Base-by-base conservation (phyloP, 2,113 vertebrate species). In the Prionailurus bengalensis region DNA sequence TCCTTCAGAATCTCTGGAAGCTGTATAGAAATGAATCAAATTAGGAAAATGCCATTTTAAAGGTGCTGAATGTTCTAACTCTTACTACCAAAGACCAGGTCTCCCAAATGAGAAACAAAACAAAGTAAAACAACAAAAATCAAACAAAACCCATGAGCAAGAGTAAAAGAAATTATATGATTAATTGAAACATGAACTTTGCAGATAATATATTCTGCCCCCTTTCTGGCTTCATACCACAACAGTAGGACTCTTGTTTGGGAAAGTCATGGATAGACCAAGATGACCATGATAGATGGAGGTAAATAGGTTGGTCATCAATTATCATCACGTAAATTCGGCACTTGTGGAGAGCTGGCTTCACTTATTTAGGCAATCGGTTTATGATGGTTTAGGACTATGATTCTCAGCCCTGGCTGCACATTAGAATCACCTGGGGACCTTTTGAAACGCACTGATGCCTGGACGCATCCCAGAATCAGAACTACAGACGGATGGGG, bases 391-490 rank as follows among this genome's bases (percentile, higher is more conserved):
- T 82, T 76, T 68, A 68, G 78, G 61, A 58, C 25, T 5, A 25
- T 16, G 53, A 85, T 42, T 88, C 39, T 42, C 78, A 80, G n/a
- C 53, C 15, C 86, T 73, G 79, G n/a, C 53, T 73, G 80, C 31
- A 45, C 53, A 31, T 90, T 63, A 95, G 63, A 89, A 70, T 89
- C 70, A 95, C 51, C 58, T 53, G 42, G 88, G 66, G 45, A 74
- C 16, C 65, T 55, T 74, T 53, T 70, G 89, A 53, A 70, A 36
- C 0, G 3, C 74, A 68, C 11, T 4, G 27, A 88, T 83, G 68
- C 48, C 58, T 8, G 3, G 71, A 76, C 10, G 68, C 51, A 65
- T 7, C 51, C 31, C 53, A 51, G 78, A 83, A 76, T 39, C 70
- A 42, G 48, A 81, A 76, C 58, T 51, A 25, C 51, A 88, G 76